Percentiles rank a stretch among this genome's conserved stretches.
Evolutionary conservation across 2,888 invertebrate species (phyloP).

Genomic region (Acrobasis repandana): DNA sequence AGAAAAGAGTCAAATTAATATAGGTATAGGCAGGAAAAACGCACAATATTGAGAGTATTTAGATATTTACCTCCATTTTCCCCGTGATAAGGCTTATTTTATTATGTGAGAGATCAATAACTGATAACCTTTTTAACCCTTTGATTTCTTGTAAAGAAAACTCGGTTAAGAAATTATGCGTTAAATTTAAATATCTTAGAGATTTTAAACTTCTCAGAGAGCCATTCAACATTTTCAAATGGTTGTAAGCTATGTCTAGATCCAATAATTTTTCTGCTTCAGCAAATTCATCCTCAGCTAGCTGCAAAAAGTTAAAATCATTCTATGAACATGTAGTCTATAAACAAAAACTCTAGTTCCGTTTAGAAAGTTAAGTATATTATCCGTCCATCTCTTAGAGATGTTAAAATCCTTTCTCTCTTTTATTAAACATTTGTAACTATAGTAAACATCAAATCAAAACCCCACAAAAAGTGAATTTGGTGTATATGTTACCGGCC

Average conservation of each 20-base stretch:
- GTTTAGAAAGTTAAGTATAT: too few relatives aligned
- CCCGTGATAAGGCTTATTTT: slow-evolving; percentile 86
- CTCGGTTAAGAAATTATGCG: slow-evolving; percentile 88
- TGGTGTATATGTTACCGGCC: too few relatives aligned
- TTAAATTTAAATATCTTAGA: slow-evolving; percentile 87
- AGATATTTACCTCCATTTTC: slow-evolving; percentile 82
- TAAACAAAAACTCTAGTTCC: too few relatives aligned
- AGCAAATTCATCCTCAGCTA: slow-evolving; percentile 89
- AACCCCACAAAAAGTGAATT: too few relatives aligned
- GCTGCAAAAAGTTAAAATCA: slow-evolving; percentile 60
- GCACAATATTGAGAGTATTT: not conserved
- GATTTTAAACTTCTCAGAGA: slow-evolving; percentile 87
- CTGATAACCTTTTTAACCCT: slow-evolving; percentile 86
- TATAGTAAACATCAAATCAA: too few relatives aligned
- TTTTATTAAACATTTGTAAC: too few relatives aligned
- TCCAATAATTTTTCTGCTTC: slow-evolving; percentile 87
- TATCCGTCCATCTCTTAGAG: too few relatives aligned
- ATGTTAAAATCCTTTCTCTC: too few relatives aligned
- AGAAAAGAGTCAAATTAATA: too few relatives aligned
- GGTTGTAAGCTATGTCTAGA: slow-evolving; percentile 88
- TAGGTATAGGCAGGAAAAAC: too few relatives aligned
- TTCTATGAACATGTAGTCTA: not conserved
- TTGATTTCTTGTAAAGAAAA: slow-evolving; percentile 92
- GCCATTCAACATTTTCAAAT: slow-evolving; percentile 87
- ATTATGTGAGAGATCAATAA: slow-evolving; percentile 90